Evolutionary conservation across 1,140 invertebrate genomes (phyloP), one percentile per base, ranked within the genome.

Genomic region (Mya arenaria): DNA sequence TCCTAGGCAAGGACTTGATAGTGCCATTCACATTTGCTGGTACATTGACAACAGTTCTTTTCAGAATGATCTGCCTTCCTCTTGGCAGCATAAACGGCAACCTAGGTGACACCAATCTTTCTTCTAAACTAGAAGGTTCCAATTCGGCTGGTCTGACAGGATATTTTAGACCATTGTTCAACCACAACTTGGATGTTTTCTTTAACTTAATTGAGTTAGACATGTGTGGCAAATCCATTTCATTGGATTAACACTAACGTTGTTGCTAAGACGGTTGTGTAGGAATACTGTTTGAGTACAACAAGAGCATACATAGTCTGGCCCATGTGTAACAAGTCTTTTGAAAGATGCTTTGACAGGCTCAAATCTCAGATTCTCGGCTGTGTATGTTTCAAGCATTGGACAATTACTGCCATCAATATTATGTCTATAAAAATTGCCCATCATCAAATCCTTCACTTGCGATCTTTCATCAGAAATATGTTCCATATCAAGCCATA

Each of bases 61-160:
- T 78, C n/a, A 85, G 15, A 37, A 36, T 72, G 17, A 68, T 15
- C 36, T 85, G 80, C 1, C 72, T 62, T 23, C 68, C 84, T 52
- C 80, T 71, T 32, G 78, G 82, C 44, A 66, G 19, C 85, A 86
- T 86, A 69, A 86, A 86, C 15, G 85, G 85, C 25, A 86, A 81
- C 19, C 84, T 52, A 56, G 80, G 68, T 4, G 81, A 17, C 19
- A 85, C 55, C 23, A 74, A 55, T 25, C 77, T 58, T 80, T 84
- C 82, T 72, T 86, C 85, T 23, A 86, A 41, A 15, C 32, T 25
- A 44, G 77, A 69, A 28, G 84, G 41, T 0, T 80, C 55, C 41
- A 86, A 65, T 73, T 84, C 69, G 6, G 23, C 19, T 19, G 82
- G 82, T 39, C 58, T 77, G 17, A 28, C 48, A 32, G 84, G 84